These are phyloP conservation scores for Leguminivora glycinivorella DNA, from an alignment of 1,140 invertebrate species.

Conservation along the genomic window DNA sequence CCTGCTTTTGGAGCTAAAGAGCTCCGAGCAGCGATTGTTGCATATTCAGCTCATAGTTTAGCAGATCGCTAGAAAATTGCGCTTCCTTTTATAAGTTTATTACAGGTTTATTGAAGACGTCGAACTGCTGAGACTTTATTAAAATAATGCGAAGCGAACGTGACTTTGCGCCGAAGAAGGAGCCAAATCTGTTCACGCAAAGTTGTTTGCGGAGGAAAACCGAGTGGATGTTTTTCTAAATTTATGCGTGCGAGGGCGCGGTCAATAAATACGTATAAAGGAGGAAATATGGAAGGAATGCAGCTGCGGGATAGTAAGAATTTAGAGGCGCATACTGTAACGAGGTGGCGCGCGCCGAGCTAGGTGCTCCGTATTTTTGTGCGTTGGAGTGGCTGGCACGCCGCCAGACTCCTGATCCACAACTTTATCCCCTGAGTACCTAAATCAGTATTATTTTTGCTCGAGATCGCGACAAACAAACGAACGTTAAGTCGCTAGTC, in stretches of 20 bases:
- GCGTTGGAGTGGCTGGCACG: conserved; percentile 46
- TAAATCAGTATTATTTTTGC: conserved; percentile 49
- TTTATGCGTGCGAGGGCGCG: conserved; percentile 21
- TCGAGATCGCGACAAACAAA: conserved; percentile 48
- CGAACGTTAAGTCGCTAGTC: conserved; percentile 41
- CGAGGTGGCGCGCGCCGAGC: conserved; percentile 7
- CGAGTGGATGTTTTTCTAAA: conserved; percentile 17
- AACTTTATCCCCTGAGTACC: conserved; percentile 27
- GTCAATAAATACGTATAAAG: conserved; percentile 27
- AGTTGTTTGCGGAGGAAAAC: conserved; percentile 13
- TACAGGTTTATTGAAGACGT: conserved; percentile 10
- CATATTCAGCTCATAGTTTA: conserved; percentile 4
- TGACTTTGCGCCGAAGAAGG: conserved; percentile 2
- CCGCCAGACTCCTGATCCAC: conserved; percentile 43
- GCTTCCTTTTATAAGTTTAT: conserved; percentile 14
- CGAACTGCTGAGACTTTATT: conserved; percentile 9
- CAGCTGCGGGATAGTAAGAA: conserved; percentile 1
- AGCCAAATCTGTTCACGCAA: conserved; percentile 11
- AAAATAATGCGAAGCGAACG: conserved; percentile 17
- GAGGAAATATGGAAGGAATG: conserved; percentile 14
- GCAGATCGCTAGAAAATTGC: conserved; percentile 8
- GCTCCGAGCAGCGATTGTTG: conserved; percentile 5
- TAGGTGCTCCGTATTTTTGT: conserved; percentile 24
- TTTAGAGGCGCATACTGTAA: conserved; percentile 10
- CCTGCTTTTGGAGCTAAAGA: conserved; percentile 23